Evolutionary conservation across 2,113 vertebrate genomes (phyloP).

Genomic region (Microcebus tavaratra): DNA sequence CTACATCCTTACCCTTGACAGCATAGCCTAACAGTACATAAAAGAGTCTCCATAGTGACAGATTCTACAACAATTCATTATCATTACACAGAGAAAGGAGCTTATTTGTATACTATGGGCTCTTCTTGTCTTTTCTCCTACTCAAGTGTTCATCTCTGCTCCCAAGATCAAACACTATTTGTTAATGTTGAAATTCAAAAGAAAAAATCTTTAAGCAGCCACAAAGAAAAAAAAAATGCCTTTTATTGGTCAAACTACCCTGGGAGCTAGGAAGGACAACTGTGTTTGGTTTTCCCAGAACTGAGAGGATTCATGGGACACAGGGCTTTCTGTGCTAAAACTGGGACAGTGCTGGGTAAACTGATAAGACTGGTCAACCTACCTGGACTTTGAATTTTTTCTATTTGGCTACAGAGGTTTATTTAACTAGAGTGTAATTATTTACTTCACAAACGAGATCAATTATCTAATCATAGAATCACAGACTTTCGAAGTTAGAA

Average conservation of each 20-base stretch:
- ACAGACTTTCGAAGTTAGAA: neutral
- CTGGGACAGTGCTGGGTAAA: neutral
- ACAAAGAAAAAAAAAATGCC: neutral
- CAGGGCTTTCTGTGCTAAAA: neutral
- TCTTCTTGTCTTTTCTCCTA: neutral
- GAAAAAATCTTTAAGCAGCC: neutral
- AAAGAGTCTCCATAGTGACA: neutral
- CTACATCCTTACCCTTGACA: neutral
- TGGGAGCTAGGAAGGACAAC: neutral
- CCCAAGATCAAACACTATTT: slow-evolving; percentile 20
- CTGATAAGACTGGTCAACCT: neutral
- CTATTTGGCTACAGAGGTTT: neutral
- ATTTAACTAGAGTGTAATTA: neutral
- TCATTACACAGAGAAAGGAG: neutral
- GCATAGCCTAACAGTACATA: neutral
- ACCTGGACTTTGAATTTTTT: neutral
- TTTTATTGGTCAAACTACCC: slow-evolving; percentile 16
- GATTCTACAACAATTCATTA: slow-evolving; percentile 17
- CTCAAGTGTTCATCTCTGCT: neutral
- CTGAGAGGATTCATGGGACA: neutral
- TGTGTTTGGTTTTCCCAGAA: neutral
- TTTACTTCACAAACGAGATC: neutral
- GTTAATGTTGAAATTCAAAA: neutral
- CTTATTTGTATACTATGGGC: neutral
- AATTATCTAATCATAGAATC: neutral